Evolutionary conservation across 2,113 vertebrate species (phyloP), one percentile per base, ranked within the genome.

Genomic region (Centropristis striata): DNA sequence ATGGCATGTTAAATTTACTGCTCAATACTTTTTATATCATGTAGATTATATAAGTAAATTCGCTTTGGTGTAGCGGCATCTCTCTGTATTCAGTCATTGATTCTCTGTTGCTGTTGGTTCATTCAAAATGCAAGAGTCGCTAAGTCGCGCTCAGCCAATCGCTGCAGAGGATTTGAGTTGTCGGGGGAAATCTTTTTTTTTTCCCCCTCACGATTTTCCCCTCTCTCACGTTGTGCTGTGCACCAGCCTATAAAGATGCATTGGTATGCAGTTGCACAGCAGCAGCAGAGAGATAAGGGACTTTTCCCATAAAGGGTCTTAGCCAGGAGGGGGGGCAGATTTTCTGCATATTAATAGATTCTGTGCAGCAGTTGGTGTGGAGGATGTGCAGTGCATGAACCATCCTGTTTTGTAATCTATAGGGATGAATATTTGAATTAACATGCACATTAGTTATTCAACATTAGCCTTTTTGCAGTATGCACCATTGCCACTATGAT

Each of bases 101-200:
- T 25, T 28, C 13, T 47, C 60, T 81, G 69, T 60, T 71, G 80
- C 61, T 25, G n/a, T 71, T 68, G 25, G 5, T 77, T 73, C 65
- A 84, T 86, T 83, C 66, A 67, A 67, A 36, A 87, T 82, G 47
- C 64, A 46, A 79, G 16, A 83, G 8, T 57, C 42, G 11, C 42
- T 18, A 23, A 39, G 21, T 44, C 46, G 5, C 3, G 2, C 5
- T 73, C 75, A 83, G 84, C 90, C 92, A 92, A 92, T 93, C 75
- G 55, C 72, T 76, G 84, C 65, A 50, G 4, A 79, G 84, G 9
- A 59, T 75, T 64, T 86, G 72, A n/a, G 90, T 88, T 23, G 82
- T 89, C 84, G 64, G 66, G 82, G 81, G 23, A 75, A 58, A 46
- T 75, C 39, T 72, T 32, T 46, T 71, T 75, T 36, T 72, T 32